These are phyloP conservation scores for Nymphalis urticae DNA, from an alignment of 2,888 invertebrate species.

Conservation along the genomic window DNA sequence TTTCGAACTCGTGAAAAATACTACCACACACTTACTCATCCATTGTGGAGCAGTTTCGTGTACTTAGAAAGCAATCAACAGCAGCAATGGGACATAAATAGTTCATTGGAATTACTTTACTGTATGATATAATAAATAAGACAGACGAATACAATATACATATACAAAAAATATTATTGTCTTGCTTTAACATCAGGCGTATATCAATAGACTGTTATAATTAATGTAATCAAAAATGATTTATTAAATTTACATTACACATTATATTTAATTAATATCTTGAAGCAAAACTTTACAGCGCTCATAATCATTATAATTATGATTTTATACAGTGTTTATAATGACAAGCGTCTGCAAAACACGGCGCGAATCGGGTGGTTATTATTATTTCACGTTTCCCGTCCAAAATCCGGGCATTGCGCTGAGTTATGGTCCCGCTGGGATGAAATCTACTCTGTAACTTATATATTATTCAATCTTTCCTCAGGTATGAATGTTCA, in stretches of 20 bases:
- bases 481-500: constrained; percentile 76
- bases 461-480: constrained; percentile 74
- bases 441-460: constrained; percentile 62
- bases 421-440: constrained; percentile 65
- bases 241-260: too few species aligned
- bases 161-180: too few species aligned
- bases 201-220: too few species aligned
- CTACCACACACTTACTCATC: too few species aligned
- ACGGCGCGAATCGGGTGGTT: constrained; percentile 52
- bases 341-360: constrained; percentile 29
- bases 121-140: too few species aligned
- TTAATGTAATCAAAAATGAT: neutral
- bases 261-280: neutral
- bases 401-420: constrained; percentile 55
- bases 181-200: too few species aligned
- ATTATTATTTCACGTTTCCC: constrained; percentile 46
- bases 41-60: too few species aligned
- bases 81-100: too few species aligned
- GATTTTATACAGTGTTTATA: constrained; percentile 19
- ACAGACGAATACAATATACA: too few species aligned
- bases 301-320: neutral
- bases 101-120: too few species aligned
- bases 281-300: neutral
- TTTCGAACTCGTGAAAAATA: too few species aligned
- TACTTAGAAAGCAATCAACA: too few species aligned